These are phyloP conservation scores for Petrocephalus schoutedeni DNA, from an alignment of 2,797 vertebrate species.

Conservation along the genomic window DNA sequence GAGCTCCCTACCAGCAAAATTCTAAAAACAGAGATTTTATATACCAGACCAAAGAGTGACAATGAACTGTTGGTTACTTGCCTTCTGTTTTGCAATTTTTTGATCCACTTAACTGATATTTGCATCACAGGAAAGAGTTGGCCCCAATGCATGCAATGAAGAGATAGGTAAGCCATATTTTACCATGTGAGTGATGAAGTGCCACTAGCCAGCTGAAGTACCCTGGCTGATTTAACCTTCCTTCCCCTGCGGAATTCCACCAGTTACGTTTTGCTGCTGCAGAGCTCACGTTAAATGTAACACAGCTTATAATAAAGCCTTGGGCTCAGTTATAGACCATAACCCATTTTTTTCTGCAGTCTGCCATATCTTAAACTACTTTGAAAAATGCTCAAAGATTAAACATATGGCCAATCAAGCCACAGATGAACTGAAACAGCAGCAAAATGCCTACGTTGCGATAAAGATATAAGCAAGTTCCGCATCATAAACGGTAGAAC, in stretches of 20 bases:
- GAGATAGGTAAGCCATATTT: not conserved
- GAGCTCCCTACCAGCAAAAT: not conserved
- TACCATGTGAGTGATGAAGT: not conserved
- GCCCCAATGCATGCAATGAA: not conserved
- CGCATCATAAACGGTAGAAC: not conserved
- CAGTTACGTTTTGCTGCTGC: not conserved
- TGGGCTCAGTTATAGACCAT: not conserved
- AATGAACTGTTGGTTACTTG: not conserved
- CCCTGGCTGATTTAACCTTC: not conserved
- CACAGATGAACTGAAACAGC: constrained; percentile 6
- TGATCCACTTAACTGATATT: not conserved
- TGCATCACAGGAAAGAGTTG: not conserved
- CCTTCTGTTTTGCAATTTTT: not conserved
- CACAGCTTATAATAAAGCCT: not conserved
- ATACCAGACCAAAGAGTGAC: not conserved
- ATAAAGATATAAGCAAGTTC: not conserved
- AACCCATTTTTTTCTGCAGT: not conserved
- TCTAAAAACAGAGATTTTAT: not conserved
- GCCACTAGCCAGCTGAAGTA: not conserved
- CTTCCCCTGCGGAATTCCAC: not conserved
- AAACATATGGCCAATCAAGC: constrained; percentile 7
- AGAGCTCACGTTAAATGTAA: not conserved
- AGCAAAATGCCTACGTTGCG: not conserved
- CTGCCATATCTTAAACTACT: not conserved
- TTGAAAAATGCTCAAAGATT: not conserved